Conservation (phyloP, 1,140 invertebrate genomes). For the Melipona quadrifasciata region DNA sequence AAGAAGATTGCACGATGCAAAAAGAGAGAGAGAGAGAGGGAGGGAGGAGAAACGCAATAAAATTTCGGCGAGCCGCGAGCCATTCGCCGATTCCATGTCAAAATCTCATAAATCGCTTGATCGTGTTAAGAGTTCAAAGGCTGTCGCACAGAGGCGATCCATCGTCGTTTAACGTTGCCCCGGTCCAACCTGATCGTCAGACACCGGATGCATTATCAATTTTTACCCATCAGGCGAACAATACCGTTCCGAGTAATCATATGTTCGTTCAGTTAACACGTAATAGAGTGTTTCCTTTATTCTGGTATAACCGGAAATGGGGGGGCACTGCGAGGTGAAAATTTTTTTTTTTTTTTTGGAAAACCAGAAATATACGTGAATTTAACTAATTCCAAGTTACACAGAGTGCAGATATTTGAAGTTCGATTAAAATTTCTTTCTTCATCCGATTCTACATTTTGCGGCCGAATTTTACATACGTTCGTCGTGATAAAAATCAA, state of each 20-base stretch:
- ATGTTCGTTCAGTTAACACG: neutral
- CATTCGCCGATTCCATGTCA: conserved; percentile 41
- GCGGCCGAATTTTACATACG: too few relatives aligned
- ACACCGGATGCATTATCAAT: conserved; percentile 30
- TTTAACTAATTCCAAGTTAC: too few relatives aligned
- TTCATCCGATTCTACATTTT: too few relatives aligned
- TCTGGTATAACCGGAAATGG: too few relatives aligned
- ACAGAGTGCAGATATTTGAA: too few relatives aligned
- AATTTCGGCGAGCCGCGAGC: conserved; percentile 45
- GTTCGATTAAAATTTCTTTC: too few relatives aligned
- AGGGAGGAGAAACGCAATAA: conserved; percentile 15
- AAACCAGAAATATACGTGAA: too few relatives aligned
- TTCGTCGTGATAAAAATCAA: too few relatives aligned
- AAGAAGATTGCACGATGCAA: neutral
- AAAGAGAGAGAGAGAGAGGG: neutral
- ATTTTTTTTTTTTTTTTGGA: too few relatives aligned
- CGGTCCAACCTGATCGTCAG: neutral
- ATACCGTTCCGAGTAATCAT: neutral
- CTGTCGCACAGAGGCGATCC: conserved; percentile 20
- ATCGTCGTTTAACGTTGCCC: conserved; percentile 28
- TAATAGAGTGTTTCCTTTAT: too few relatives aligned
- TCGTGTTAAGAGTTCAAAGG: conserved; percentile 42
- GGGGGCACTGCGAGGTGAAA: too few relatives aligned
- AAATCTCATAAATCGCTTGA: conserved; percentile 64
- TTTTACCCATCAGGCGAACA: neutral